phyloP scores from a whole-genome alignment of 2,888 invertebrate species.

The Stictocephala bisonia region DNA sequence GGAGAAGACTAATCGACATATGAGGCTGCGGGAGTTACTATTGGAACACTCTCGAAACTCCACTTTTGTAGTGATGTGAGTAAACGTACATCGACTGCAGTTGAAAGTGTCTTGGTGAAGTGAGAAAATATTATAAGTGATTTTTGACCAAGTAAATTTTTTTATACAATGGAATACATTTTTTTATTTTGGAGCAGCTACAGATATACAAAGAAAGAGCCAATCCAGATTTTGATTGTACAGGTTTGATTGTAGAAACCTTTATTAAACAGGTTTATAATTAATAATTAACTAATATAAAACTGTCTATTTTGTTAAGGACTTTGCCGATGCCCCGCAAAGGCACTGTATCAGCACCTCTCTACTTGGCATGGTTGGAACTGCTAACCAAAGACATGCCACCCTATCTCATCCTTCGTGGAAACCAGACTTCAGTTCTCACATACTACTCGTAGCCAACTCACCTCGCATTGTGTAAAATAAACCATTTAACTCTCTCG shows the following conservation, averaged over 20 bases:
- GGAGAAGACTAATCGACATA: constrained; percentile 90
- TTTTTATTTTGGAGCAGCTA: no score
- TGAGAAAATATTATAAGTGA: no score
- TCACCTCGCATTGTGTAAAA: neutral
- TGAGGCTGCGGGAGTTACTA: constrained; percentile 89
- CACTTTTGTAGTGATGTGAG: constrained; percentile 92
- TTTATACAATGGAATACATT: no score
- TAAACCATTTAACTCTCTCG: constrained; percentile 18
- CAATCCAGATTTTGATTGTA: no score
- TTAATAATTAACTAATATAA: no score
- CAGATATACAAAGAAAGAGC: no score
- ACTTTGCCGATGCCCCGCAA: constrained; percentile 93
- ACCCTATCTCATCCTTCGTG: constrained; percentile 86
- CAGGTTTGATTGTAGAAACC: no score
- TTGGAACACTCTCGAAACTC: constrained; percentile 87
- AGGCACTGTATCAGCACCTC: constrained; percentile 87
- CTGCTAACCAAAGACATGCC: constrained; percentile 89
- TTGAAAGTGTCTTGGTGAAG: no score
- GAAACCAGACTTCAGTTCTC: constrained; percentile 89
- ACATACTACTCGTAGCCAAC: constrained; percentile 81
- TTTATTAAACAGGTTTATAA: no score
- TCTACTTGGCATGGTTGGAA: constrained; percentile 98
- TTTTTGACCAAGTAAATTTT: no score
- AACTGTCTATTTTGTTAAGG: constrained; percentile 65
- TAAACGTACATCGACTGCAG: no score